Evolutionary conservation across 2,888 invertebrate species (phyloP).

Genomic region (Limnephilus marmoratus): DNA sequence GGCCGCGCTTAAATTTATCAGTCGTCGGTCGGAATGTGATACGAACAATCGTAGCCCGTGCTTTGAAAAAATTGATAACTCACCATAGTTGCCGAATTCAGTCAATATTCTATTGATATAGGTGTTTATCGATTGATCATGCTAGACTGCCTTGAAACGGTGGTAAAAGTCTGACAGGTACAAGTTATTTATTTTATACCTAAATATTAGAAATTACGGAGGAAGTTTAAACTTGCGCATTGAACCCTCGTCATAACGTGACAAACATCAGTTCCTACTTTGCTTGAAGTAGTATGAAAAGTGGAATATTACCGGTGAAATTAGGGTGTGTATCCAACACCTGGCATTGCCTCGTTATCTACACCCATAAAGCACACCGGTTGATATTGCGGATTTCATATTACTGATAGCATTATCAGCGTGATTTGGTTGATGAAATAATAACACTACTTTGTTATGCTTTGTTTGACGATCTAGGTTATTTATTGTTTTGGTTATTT

Average conservation of each 20-base stretch:
- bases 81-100: too few species aligned
- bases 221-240: background rate
- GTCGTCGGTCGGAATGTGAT: too few species aligned
- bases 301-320: conserved; percentile 48
- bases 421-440: conserved; percentile 7
- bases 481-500: background rate
- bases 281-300: background rate
- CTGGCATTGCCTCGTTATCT: conserved; percentile 19
- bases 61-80: too few species aligned
- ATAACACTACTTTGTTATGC: background rate
- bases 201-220: background rate
- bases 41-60: too few species aligned
- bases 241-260: background rate
- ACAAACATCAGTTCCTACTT: conserved; percentile 3
- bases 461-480: background rate
- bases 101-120: too few species aligned
- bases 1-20: too few species aligned
- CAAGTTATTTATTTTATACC: background rate
- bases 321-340: conserved; percentile 40
- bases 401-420: conserved; percentile 35
- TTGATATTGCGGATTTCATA: conserved; percentile 29
- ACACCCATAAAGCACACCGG: conserved; percentile 12
- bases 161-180: background rate
- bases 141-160: background rate
- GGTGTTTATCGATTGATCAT: too few species aligned